Percentiles rank a stretch among this genome's conserved stretches.
phyloP scores from a whole-genome alignment of 1,140 invertebrate genomes.

The Solenopsis fugax region DNA sequence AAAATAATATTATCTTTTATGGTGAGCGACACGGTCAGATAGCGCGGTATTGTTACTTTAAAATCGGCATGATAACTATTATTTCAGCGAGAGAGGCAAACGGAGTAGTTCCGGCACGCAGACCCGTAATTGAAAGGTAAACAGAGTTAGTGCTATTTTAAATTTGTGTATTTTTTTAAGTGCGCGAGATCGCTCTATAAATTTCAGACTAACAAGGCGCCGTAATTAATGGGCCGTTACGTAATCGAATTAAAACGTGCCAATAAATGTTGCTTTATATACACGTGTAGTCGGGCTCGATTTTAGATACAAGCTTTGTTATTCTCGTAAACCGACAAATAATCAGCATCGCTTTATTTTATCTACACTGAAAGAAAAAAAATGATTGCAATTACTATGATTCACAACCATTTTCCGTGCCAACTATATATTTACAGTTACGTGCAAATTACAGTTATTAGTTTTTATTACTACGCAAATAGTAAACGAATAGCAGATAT shows the following conservation, averaged over 20 bases:
- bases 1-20: background rate
- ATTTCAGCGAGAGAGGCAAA: slow-evolving; percentile 1
- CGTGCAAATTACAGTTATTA: too few species aligned
- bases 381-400: too few species aligned
- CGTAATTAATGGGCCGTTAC: background rate
- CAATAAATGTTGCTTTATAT: background rate
- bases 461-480: too few species aligned
- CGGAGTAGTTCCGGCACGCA: background rate
- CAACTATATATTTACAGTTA: too few species aligned
- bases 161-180: background rate
- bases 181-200: background rate
- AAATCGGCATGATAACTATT: background rate
- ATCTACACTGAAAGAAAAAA: background rate
- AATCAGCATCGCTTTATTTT: background rate
- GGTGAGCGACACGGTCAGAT: background rate
- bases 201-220: slow-evolving; percentile 4
- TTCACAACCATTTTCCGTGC: too few species aligned
- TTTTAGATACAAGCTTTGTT: background rate
- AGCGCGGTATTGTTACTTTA: background rate
- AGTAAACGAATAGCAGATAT: too few species aligned
- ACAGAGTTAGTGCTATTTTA: background rate
- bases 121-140: background rate
- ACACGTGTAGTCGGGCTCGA: background rate
- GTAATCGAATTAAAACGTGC: background rate
- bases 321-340: background rate